Evolutionary conservation across 2,113 vertebrate species (phyloP).

Genomic region (Murina feae): DNA sequence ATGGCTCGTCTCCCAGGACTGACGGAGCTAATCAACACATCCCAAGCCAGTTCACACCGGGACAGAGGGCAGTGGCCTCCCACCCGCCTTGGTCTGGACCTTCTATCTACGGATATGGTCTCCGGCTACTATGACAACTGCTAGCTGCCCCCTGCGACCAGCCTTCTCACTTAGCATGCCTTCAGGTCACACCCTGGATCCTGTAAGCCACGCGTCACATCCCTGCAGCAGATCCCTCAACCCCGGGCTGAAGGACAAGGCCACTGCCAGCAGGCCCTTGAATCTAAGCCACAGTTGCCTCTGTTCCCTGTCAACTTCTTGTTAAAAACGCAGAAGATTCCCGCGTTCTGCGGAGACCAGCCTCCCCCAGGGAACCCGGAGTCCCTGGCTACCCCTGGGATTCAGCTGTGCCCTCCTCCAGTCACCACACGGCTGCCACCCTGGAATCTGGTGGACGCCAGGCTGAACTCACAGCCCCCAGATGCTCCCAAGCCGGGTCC

Average conservation of each 20-base stretch:
- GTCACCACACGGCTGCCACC: neutral
- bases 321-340: neutral
- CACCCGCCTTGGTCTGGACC: neutral
- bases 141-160: neutral
- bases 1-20: accelerated
- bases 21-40: neutral
- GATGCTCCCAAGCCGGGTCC: neutral
- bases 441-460: neutral
- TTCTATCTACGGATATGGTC: neutral
- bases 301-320: neutral
- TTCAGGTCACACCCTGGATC: neutral
- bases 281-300: neutral
- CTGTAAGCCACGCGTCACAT: neutral
- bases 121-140: neutral
- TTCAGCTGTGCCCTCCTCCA: neutral
- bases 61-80: neutral
- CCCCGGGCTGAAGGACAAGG: neutral
- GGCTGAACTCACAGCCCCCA: neutral
- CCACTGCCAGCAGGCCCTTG: neutral
- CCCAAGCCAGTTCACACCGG: neutral
- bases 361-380: neutral
- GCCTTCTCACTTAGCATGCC: neutral
- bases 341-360: neutral
- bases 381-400: neutral
- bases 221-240: neutral